Percentiles rank a stretch among this genome's conserved stretches.
Conservation (phyloP, 1,140 invertebrate species). For the Sminthurides bifidus region DNA sequence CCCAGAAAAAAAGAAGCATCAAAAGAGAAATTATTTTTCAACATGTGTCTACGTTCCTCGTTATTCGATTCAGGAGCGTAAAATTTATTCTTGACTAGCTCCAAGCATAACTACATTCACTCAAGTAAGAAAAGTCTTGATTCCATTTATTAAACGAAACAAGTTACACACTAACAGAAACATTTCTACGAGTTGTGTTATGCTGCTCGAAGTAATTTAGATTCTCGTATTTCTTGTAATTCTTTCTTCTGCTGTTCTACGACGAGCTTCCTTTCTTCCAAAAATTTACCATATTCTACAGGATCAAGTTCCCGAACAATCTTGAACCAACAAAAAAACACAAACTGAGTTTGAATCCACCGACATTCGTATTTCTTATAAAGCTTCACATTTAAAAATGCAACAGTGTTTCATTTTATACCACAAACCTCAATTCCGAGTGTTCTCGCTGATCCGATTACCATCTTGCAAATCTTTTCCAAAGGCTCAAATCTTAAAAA, state of each 20-base stretch:
- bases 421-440: conserved; percentile 59
- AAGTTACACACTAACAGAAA: too few species aligned
- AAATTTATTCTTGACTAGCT: too few species aligned
- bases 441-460: conserved; percentile 61
- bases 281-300: conserved; percentile 70
- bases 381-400: too few species aligned
- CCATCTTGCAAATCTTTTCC: conserved; percentile 63
- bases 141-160: too few species aligned
- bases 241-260: conserved; percentile 62
- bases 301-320: conserved; percentile 68
- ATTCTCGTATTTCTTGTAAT: conserved; percentile 74
- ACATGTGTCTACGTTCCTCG: too few species aligned
- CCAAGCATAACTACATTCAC: too few species aligned
- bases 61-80: too few species aligned
- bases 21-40: too few species aligned
- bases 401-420: neutral
- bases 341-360: conserved; percentile 23
- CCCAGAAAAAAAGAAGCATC: too few species aligned
- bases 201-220: conserved; percentile 75
- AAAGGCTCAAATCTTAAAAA: conserved; percentile 51
- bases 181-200: too few species aligned
- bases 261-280: conserved; percentile 59
- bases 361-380: too few species aligned
- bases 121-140: too few species aligned
- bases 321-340: conserved; percentile 29